Percentiles rank a stretch among this genome's conserved stretches.
phyloP scores from a whole-genome alignment of 2,888 invertebrate genomes.

The Euclidia mi region DNA sequence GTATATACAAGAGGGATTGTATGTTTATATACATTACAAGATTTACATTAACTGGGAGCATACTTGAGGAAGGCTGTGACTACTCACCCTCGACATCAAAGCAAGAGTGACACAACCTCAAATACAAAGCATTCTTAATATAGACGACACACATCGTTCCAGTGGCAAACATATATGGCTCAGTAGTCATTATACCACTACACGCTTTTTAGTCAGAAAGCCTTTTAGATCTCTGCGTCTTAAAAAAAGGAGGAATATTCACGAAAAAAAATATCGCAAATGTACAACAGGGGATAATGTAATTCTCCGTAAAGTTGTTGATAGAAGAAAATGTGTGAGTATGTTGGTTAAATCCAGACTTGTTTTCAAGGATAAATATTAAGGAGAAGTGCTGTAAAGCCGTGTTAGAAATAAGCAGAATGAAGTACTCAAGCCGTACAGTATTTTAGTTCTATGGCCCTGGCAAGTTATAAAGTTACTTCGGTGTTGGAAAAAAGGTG shows the following conservation, averaged over 20 bases:
- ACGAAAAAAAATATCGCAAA: conserved; percentile 12
- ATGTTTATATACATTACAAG: too few relatives aligned
- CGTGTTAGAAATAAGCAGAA: conserved; percentile 5
- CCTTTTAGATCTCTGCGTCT: conserved; percentile 44
- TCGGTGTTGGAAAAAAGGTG: too few relatives aligned
- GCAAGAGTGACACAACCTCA: conserved; percentile 4
- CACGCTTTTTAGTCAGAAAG: conserved; percentile 44
- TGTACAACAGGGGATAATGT: conserved; percentile 61
- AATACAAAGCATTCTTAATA: conserved; percentile 11
- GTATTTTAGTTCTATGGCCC: background rate
- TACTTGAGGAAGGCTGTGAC: background rate
- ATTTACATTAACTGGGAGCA: too few relatives aligned
- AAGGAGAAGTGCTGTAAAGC: conserved; percentile 40
- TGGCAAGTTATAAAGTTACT: too few relatives aligned
- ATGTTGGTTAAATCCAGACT: conserved; percentile 59
- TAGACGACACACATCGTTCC: conserved; percentile 12
- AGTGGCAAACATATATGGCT: conserved; percentile 20
- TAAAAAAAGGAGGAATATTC: conserved; percentile 36
- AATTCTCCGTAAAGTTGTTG: conserved; percentile 68
- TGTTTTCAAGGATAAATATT: conserved; percentile 46
- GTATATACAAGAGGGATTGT: too few relatives aligned
- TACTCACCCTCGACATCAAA: conserved; percentile 11
- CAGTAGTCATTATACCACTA: conserved; percentile 49
- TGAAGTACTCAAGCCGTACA: conserved; percentile 8
- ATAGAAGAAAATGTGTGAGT: conserved; percentile 58